Conservation (phyloP, 2,113 vertebrate species). For the Camelus bactrianus region DNA sequence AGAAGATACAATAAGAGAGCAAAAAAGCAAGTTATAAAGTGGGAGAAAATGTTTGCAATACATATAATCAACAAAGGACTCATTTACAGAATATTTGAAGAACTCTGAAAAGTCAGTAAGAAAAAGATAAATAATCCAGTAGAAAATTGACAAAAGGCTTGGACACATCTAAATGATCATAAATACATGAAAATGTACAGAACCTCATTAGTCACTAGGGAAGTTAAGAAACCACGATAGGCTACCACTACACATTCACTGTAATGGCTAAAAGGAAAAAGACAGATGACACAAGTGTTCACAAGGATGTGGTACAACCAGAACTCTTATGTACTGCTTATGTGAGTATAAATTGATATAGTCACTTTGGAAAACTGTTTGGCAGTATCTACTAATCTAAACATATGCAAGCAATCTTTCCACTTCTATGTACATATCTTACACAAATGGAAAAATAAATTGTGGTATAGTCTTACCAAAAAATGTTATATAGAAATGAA, state of each 20-base stretch:
- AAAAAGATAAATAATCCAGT: neutral
- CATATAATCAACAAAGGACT: neutral
- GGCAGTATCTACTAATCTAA: neutral
- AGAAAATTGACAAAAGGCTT: slow-evolving; percentile 33
- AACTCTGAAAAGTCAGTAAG: slow-evolving; percentile 22
- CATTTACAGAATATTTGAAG: slow-evolving; percentile 45
- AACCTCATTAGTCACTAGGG: neutral
- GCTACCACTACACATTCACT: neutral
- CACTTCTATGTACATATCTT: neutral
- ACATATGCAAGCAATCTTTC: neutral
- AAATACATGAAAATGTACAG: neutral
- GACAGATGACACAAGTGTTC: neutral
- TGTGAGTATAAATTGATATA: neutral
- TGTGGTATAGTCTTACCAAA: neutral
- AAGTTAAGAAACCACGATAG: slow-evolving; percentile 33
- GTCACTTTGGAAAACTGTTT: slow-evolving; percentile 10
- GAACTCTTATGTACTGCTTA: neutral
- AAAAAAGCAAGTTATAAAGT: slow-evolving; percentile 24
- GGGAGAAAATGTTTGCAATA: neutral
- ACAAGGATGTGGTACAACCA: slow-evolving; percentile 6
- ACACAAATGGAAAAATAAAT: neutral
- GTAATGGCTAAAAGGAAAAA: slow-evolving; percentile 9
- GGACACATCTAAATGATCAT: neutral
- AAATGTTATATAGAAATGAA: slow-evolving; percentile 41
- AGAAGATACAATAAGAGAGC: neutral